Conservation (phyloP, 2,797 vertebrate species). For the Australoheros facetus region DNA sequence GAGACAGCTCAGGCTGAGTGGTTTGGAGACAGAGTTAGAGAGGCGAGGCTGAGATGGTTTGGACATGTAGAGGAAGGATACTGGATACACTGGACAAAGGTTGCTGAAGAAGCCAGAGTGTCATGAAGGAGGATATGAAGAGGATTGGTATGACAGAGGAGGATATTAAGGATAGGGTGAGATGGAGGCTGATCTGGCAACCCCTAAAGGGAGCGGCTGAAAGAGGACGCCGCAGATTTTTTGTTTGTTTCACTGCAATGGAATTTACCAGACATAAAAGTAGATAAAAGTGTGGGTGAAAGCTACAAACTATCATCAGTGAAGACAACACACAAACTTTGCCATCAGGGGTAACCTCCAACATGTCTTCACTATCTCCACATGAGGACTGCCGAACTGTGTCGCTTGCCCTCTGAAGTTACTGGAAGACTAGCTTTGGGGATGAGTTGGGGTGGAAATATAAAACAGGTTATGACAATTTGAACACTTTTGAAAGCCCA, state of each 20-base stretch:
- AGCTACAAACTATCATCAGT: neutral
- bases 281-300: neutral
- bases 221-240: neutral
- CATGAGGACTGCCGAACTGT: neutral
- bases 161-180: neutral
- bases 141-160: neutral
- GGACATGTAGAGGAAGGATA: neutral
- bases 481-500: constrained; percentile 48
- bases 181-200: neutral
- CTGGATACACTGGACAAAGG: neutral
- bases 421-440: neutral
- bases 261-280: neutral
- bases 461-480: constrained; percentile 30
- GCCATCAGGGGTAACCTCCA: neutral
- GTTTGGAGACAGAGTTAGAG: neutral
- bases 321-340: neutral
- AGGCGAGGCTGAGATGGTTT: neutral
- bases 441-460: neutral
- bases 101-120: neutral
- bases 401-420: neutral
- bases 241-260: neutral
- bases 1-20: neutral
- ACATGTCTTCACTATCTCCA: neutral
- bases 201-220: too few relatives aligned
- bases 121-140: neutral